Conservation (phyloP, 2,113 vertebrate genomes). For the Alligator sinensis region DNA sequence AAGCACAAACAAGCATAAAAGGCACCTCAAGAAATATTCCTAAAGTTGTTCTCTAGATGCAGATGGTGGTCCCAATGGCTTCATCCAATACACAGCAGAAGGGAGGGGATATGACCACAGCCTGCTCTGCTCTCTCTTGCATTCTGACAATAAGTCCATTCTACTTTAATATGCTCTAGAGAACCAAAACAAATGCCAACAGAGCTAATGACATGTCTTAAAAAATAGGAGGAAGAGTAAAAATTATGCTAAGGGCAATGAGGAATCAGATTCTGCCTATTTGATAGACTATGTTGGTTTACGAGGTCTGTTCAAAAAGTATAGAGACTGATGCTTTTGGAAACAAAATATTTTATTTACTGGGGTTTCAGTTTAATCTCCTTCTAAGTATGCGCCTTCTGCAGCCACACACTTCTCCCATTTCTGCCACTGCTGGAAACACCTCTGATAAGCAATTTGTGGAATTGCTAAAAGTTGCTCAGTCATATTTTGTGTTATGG, state of each 20-base stretch:
- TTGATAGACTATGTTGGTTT: not conserved
- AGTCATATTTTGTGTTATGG: too few species aligned
- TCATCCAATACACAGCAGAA: not conserved
- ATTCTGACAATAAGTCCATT: not conserved
- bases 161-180: not conserved
- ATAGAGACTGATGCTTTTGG: too few species aligned
- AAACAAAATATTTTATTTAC: too few species aligned
- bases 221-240: too few species aligned
- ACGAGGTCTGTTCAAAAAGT: too few species aligned
- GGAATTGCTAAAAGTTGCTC: too few species aligned
- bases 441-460: too few species aligned
- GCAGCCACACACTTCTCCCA: too few species aligned
- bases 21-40: not conserved
- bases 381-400: too few species aligned
- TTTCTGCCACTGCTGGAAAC: too few species aligned
- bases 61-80: not conserved
- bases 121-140: not conserved
- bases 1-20: not conserved
- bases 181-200: not conserved
- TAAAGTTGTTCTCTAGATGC: not conserved
- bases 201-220: not conserved
- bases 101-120: fast-evolving
- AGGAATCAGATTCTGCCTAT: not conserved
- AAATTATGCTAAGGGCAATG: not conserved
- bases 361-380: too few species aligned